Evolutionary conservation across 2,797 vertebrate genomes (phyloP).

Genomic region (Calcarius lapponicus): DNA sequence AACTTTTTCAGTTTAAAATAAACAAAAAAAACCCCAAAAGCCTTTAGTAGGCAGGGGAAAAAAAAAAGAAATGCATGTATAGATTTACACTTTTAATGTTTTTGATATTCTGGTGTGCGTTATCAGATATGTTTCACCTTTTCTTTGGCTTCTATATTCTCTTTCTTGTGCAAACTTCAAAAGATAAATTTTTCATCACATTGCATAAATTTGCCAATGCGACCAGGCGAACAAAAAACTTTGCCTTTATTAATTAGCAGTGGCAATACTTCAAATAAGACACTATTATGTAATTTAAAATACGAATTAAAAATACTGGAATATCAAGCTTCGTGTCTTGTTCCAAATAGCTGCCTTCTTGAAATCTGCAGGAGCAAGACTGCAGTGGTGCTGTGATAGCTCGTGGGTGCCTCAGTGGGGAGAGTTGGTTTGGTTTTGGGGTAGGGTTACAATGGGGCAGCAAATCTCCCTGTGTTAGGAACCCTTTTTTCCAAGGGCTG

Average conservation of each 20-base stretch:
- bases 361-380: rapidly evolving
- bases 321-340: neutral
- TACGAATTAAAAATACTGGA: neutral
- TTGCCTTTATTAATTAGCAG: neutral
- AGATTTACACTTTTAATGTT: neutral
- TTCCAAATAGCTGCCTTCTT: neutral
- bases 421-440: neutral
- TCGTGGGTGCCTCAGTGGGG: rapidly evolving
- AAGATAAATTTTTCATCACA: neutral
- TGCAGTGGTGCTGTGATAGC: neutral
- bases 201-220: constrained; percentile 7
- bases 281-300: neutral
- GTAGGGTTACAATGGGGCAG: neutral
- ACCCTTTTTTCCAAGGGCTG: neutral
- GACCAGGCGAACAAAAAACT: neutral
- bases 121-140: constrained; percentile 16
- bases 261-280: neutral
- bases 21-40: neutral
- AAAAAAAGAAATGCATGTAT: neutral
- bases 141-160: neutral
- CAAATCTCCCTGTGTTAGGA: neutral
- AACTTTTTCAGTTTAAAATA: neutral
- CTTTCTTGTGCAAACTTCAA: constrained; percentile 5
- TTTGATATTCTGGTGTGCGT: neutral
- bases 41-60: neutral